phyloP scores from a whole-genome alignment of 2,113 vertebrate genomes.

The Leptobrachium leishanense region DNA sequence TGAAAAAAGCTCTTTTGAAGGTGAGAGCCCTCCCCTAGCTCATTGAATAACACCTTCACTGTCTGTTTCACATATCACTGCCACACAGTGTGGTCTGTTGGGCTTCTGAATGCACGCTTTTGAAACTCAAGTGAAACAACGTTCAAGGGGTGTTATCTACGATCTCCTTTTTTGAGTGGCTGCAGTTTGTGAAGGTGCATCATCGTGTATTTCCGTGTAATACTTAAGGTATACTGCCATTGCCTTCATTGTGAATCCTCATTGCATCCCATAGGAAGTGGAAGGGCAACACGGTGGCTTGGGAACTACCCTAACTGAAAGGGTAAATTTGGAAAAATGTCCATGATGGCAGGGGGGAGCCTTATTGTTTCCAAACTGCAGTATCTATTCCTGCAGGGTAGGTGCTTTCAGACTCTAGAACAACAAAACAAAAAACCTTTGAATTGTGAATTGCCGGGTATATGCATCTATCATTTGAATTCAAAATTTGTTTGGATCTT shows the following conservation, averaged over 20 bases:
- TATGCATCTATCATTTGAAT: neutral
- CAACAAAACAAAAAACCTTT: neutral
- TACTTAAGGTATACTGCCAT: neutral
- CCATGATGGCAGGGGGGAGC: neutral
- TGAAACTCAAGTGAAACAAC: neutral
- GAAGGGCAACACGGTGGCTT: neutral
- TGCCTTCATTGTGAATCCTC: constrained; percentile 11
- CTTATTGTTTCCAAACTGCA: neutral
- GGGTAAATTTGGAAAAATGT: neutral
- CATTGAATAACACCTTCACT: neutral
- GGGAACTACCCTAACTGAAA: neutral
- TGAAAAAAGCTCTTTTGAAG: neutral
- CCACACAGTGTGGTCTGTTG: neutral
- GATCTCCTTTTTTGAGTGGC: neutral
- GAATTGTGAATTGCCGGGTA: neutral
- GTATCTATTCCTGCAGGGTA: neutral
- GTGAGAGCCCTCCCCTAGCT: neutral
- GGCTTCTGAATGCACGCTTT: constrained; percentile 13
- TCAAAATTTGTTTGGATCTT: neutral
- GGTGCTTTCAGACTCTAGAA: neutral
- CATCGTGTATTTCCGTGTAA: neutral
- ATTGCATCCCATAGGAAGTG: neutral
- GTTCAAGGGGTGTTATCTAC: neutral
- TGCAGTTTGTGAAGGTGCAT: constrained; percentile 4
- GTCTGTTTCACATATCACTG: constrained; percentile 15